Evolutionary conservation across 2,888 invertebrate genomes (phyloP).

Genomic region (Napeogenes inachia): DNA sequence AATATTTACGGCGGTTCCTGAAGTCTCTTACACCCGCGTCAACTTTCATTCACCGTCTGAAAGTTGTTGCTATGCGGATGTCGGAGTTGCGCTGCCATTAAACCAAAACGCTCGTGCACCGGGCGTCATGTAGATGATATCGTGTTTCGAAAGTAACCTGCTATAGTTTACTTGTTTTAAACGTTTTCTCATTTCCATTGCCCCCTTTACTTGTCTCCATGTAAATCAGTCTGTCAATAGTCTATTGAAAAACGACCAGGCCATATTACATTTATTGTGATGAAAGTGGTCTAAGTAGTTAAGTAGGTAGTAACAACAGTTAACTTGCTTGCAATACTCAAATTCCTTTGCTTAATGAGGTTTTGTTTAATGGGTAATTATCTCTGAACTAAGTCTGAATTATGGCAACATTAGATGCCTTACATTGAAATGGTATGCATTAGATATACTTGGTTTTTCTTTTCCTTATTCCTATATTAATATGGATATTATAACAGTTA

Average conservation of each 20-base stretch:
- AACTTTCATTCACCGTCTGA: conserved; percentile 74
- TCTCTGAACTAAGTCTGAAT: neutral
- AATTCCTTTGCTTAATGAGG: conserved; percentile 8
- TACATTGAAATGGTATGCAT: too few relatives aligned
- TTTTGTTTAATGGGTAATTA: conserved; percentile 13
- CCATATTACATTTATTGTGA: neutral
- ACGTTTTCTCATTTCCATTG: conserved; percentile 39
- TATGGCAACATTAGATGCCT: too few relatives aligned
- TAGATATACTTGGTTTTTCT: too few relatives aligned
- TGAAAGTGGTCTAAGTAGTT: neutral
- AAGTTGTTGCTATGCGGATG: conserved; percentile 75
- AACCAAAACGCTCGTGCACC: conserved; percentile 65
- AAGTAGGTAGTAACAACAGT: neutral
- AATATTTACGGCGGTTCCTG: conserved; percentile 44
- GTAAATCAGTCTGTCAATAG: neutral
- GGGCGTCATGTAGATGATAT: conserved; percentile 70
- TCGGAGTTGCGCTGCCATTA: conserved; percentile 66
- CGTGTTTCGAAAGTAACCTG: conserved; percentile 70
- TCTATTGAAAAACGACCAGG: neutral
- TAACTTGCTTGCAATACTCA: too few relatives aligned
- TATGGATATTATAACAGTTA: neutral
- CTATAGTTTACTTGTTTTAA: conserved; percentile 50
- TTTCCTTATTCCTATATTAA: too few relatives aligned
- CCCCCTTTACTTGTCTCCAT: conserved; percentile 30
- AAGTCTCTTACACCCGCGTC: conserved; percentile 60